A percentile compares a stretch with the other conserved stretches of the same genome.
These are phyloP conservation scores for Ceramica pisi DNA, from an alignment of 2,888 invertebrate species.

Conservation along the genomic window DNA sequence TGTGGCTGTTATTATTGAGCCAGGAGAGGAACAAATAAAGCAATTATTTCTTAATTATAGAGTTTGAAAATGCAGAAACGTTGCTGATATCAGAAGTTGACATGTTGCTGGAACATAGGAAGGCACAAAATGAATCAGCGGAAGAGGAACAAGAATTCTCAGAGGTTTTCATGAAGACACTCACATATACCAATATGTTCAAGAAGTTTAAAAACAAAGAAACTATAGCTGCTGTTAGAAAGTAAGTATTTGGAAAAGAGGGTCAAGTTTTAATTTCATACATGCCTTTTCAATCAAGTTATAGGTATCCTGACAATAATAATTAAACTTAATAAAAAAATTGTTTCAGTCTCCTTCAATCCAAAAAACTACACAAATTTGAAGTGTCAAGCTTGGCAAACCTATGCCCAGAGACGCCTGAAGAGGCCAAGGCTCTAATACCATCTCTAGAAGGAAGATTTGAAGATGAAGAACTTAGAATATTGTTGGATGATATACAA, in stretches of 20 bases:
- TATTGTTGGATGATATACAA: conserved; percentile 99
- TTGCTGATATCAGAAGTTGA: conserved; percentile 98
- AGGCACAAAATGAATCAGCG: conserved; percentile 99
- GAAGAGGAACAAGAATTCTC: conserved; percentile 99
- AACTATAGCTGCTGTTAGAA: conserved; percentile 98
- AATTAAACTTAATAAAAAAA: conserved; percentile 2
- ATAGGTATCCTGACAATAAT: too few species aligned
- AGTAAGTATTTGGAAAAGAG: conserved; percentile 89
- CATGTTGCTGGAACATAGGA: conserved; percentile 98
- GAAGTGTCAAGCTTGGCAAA: conserved; percentile 99
- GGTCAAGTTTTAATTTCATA: not conserved
- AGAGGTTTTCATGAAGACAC: conserved; percentile 99
- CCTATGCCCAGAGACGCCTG: conserved; percentile 99
- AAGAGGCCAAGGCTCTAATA: conserved; percentile 99
- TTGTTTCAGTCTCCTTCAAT: conserved; percentile 94
- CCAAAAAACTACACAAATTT: conserved; percentile 99
- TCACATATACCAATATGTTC: conserved; percentile 98
- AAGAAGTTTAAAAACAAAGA: conserved; percentile 99
- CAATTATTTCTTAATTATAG: conserved; percentile 85
- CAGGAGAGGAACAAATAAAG: too few species aligned
- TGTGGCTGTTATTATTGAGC: too few species aligned
- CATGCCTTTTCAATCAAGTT: not conserved
- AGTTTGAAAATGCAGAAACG: conserved; percentile 99
- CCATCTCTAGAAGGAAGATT: conserved; percentile 99
- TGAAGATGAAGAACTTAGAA: conserved; percentile 99